Conservation (phyloP, 2,797 vertebrate genomes). For the Poecilia wingei region DNA sequence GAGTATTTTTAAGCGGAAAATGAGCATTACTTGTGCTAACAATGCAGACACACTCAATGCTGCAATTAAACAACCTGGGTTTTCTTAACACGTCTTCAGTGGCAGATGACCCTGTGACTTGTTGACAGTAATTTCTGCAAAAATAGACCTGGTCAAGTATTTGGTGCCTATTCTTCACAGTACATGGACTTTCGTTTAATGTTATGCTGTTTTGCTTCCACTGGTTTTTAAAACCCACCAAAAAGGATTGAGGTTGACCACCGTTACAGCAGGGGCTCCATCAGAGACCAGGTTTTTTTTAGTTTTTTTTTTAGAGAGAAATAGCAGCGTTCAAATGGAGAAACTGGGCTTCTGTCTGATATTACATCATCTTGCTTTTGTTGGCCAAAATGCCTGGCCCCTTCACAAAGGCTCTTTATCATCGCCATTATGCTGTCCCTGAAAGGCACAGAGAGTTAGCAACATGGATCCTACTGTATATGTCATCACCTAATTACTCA, state of each 20-base stretch:
- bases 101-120: not conserved
- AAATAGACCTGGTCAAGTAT: not conserved
- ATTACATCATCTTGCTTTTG: constrained; percentile 72
- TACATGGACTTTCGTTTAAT: not conserved
- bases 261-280: constrained; percentile 30
- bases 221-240: not conserved
- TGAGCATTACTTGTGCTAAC: not conserved
- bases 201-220: not conserved
- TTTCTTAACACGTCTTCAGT: not conserved
- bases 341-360: constrained; percentile 52
- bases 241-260: not conserved
- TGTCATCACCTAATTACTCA: constrained; percentile 17
- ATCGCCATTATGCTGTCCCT: constrained; percentile 52
- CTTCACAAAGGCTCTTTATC: constrained; percentile 75
- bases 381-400: constrained; percentile 57
- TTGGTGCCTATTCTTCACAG: not conserved
- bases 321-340: constrained; percentile 35
- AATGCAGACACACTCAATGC: not conserved
- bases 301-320: constrained; percentile 48
- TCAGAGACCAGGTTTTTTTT: constrained; percentile 27
- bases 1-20: not conserved
- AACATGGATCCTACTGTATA: constrained; percentile 24
- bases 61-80: not conserved
- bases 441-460: constrained; percentile 58
- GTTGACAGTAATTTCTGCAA: not conserved